Conservation (phyloP, 1,140 invertebrate genomes). For the Psilanteris sp. region DNA sequence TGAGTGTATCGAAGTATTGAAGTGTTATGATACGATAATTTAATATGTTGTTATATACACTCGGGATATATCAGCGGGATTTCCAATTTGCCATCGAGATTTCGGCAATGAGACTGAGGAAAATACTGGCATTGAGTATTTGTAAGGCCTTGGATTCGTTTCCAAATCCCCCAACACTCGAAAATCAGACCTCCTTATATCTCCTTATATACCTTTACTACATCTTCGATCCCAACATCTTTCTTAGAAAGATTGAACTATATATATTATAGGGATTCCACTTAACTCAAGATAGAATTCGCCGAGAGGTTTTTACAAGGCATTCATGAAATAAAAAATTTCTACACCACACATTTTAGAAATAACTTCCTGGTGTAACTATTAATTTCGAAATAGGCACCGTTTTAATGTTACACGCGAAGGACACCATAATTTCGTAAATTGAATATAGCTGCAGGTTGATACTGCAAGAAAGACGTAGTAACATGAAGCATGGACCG, state of each 20-base stretch:
- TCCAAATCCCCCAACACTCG: conserved; percentile 20
- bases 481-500: conserved; percentile 12
- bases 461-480: conserved; percentile 41
- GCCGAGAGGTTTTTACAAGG: conserved; percentile 8
- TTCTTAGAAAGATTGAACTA: conserved; percentile 1
- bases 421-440: conserved; percentile 67
- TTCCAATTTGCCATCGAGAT: conserved; percentile 23
- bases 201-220: conserved; percentile 2
- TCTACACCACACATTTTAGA: background rate
- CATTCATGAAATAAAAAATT: background rate
- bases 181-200: conserved; percentile 30
- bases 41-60: conserved; percentile 31
- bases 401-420: conserved; percentile 61
- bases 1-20: conserved; percentile 17
- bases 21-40: conserved; percentile 58
- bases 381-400: conserved; percentile 34
- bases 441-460: conserved; percentile 69
- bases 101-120: conserved; percentile 39
- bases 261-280: conserved; percentile 23
- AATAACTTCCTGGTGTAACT: conserved; percentile 28
- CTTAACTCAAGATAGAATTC: conserved; percentile 18
- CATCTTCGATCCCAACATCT: conserved; percentile 28
- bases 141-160: conserved; percentile 34
- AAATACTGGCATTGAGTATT: conserved; percentile 26
- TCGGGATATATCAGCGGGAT: conserved; percentile 7